Evolutionary conservation across 2,113 vertebrate genomes (phyloP).

Genomic region (Rhombomys opimus): DNA sequence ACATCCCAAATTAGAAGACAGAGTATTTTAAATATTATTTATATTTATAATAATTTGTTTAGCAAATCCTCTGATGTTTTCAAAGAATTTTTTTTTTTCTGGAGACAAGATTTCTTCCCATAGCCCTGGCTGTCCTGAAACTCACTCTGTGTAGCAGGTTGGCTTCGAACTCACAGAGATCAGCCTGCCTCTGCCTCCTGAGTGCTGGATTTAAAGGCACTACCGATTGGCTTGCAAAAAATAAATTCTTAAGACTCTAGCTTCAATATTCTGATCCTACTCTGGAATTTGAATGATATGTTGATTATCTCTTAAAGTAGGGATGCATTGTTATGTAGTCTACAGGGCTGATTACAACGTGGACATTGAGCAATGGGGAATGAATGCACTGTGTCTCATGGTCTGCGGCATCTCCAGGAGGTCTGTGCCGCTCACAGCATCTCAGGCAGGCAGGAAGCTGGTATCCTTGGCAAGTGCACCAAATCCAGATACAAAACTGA

Average conservation of each 20-base stretch:
- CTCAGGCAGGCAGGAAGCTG: not conserved
- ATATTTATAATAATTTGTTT: not conserved
- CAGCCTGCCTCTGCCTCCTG: not conserved
- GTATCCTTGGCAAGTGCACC: too few relatives aligned
- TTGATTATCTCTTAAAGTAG: not conserved
- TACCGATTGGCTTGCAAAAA: not conserved
- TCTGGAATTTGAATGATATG: not conserved
- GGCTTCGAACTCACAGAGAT: not conserved
- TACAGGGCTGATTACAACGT: not conserved
- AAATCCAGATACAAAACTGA: not conserved
- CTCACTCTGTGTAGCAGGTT: not conserved
- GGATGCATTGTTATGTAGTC: not conserved
- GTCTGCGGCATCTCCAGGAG: not conserved
- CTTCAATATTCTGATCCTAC: not conserved
- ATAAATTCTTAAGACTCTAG: not conserved
- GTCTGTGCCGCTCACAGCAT: not conserved
- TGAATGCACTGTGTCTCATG: not conserved
- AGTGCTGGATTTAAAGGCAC: not conserved
- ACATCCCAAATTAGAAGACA: not conserved
- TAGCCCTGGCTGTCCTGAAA: not conserved
- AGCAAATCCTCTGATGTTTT: not conserved
- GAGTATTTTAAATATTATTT: slow-evolving; percentile 9
- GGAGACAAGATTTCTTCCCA: not conserved
- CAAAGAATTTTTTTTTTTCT: not conserved
- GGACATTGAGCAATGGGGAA: not conserved